These are phyloP conservation scores for Platichthys stellatus DNA, from an alignment of 2,113 vertebrate genomes.

Conservation along the genomic window DNA sequence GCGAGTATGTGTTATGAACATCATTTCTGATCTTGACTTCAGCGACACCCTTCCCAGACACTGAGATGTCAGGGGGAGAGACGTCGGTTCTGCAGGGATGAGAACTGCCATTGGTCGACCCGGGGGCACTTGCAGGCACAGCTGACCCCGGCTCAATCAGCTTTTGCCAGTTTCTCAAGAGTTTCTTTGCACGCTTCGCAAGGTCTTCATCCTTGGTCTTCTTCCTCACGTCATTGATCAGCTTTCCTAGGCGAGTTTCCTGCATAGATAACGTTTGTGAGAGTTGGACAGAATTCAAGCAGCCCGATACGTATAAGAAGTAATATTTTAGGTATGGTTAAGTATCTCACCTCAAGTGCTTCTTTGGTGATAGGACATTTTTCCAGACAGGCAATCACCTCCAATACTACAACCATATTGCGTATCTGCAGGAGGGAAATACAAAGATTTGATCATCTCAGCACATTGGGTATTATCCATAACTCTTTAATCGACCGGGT, in stretches of 20 bases:
- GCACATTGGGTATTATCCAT: too few species aligned
- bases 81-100: slow-evolving; percentile 90
- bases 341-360: slow-evolving; percentile 91
- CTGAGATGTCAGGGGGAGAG: slow-evolving; percentile 76
- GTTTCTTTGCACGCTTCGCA: slow-evolving; percentile 97
- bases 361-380: slow-evolving; percentile 99
- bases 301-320: neutral
- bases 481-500: neutral
- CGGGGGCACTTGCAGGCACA: slow-evolving; percentile 70
- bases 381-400: slow-evolving; percentile 97
- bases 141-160: slow-evolving; percentile 91
- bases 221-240: slow-evolving; percentile 99
- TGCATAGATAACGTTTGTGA: slow-evolving; percentile 55
- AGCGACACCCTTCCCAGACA: slow-evolving; percentile 82
- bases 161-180: slow-evolving; percentile 96
- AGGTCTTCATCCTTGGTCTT: slow-evolving; percentile 98
- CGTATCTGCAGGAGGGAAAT: slow-evolving; percentile 85
- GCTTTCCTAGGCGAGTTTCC: slow-evolving; percentile 97
- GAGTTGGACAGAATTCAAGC: slow-evolving; percentile 20
- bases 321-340: neutral
- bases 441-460: slow-evolving; percentile 1
- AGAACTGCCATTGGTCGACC: slow-evolving; percentile 91
- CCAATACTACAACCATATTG: slow-evolving; percentile 98
- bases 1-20: slow-evolving; percentile 91
- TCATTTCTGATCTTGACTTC: slow-evolving; percentile 92